Base-by-base conservation (phyloP, 2,797 vertebrate species). In the Alca torda region DNA sequence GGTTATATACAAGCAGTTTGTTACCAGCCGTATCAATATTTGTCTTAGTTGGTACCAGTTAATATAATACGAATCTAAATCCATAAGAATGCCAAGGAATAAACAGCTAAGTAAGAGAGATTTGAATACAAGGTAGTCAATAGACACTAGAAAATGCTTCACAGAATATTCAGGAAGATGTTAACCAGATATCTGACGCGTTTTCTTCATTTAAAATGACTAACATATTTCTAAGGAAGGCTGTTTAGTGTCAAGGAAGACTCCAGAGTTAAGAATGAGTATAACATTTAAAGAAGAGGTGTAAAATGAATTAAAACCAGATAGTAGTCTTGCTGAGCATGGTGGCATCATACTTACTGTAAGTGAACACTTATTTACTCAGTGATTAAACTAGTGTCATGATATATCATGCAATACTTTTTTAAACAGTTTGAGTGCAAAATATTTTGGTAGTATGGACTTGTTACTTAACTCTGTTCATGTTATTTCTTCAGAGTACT, bases 351-450 rank as follows among this genome's bases (percentile, higher is more conserved):
- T 84, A 88, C 78, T 95, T 94, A 85, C n/a, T 87, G 17, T 84
- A 91, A 96, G 46, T 74, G 46, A 61, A 39, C 69, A 74, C 35
- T 87, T 81, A 92, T 95, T 89, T 93, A 89, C 37, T 61, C 67
- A 94, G 31, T 77, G 84, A 93, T 95, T 95, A 93, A 95, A 87
- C 45, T 79, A 89, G 21, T 81, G 59, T 39, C 12, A 63, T 81
- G 54, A 84, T 89, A 45, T 67, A 87, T 50, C 30, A 75, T 87
- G 53, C 76, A 95, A 69, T 84, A 41, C 10, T 80, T 70, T 67
- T 79, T 96, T 50, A 57, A 94, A 82, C 4, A 95, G 18, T 57
- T 69, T 79, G 39, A 51, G 7, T 54, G 19, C 46, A 92, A 96
- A 95, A 92, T 69, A 10, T 93, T 92, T 89, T 68, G 48, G 11